Base-by-base conservation (phyloP, 2,888 invertebrate species). In the Anagyrus pseudococci region DNA sequence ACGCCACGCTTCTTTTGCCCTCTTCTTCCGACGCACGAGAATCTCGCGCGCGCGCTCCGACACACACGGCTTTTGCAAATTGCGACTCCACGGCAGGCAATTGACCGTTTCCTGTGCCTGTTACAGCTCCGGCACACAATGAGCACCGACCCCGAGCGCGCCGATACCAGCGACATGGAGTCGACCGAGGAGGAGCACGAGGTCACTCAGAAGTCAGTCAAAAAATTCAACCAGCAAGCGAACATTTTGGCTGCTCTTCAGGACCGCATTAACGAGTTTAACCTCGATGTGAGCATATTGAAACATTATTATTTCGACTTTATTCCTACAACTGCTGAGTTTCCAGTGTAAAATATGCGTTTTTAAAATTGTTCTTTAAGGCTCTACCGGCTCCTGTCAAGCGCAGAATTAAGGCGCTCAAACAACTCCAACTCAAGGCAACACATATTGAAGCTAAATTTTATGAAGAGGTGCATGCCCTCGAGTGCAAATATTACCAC, bases 401-500 rank as follows among this genome's bases (percentile, higher is more conserved):
- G 79, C 84, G 92, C 73, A 85, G 94, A 78, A 85, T 96, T 69
- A 90, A 93, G 75, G 91, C 93, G 0, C 83, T 97, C 59, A 94
- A 96, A 78, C 90, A 93, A 69, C 81, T 96, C 1, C 96, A 97
- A 81, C 84, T 93, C 73, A 89, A 92, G 73, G 88, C 91, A 50
- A 91, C 92, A 6, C 88, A 93, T 75, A 86, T 96, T 59, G 97
- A 98, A 82, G 91, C 94, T 0, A 89, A 94, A 77, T 96, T 98
- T 83, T 98, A 96, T 82, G 89, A 91, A 74, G 95, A 96, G 76
- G 93, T 99, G 43, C 97, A 98, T 78, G 88, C 89, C 22, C 85
- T 99, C 55, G 98, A 99, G 83, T 91, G 92, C 83, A 92, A 93
- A 82, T 97, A 94, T 80, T 91, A 93, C 75, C 86, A 88, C 70